Base-by-base conservation (phyloP, 1,140 invertebrate species). In the Platyura marginata region DNA sequence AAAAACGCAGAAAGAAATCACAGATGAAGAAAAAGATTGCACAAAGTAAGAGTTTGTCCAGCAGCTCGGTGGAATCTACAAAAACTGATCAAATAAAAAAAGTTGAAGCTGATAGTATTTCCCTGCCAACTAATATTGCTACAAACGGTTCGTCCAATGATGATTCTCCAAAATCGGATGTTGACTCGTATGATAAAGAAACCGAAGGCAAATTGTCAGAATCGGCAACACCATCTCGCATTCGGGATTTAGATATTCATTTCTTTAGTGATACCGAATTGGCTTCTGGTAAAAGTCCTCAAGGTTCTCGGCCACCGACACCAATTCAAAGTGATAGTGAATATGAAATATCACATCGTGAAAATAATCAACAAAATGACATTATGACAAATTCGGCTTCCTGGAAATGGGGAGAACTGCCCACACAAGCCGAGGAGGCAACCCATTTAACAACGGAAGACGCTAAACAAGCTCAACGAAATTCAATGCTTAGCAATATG, bases 341-440 rank as follows among this genome's bases (percentile, higher is more conserved):
- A 59, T 80, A 91, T 51, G 91, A 95, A 64, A 75, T 85, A 46
- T 70, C 76, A 5, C 71, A 76, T 44, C 69, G 77, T 21, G 69
- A 75, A 49, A 64, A 67, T 48, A 63, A 66, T 43, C 67, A 47
- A 44, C 56, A 59, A n/a, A 65, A 47, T 11, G 49, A 58, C 11
- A 61, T 65, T 35, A 73, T 51, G 59, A 62, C 21, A 57, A 66
- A 53, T 62, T 62, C 50, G 57, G 52, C 51, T 35, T 85, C 75
- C 44, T 98, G 95, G 95, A 78, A 85, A 49, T 98, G 95, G 95
- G 95, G 95, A 21, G 87, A 97, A 59, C 66, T 98, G 37, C 95
- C 94, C 0, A 79, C 65, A 11, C 62, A 68, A 53, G 47, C 69
- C 50, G 13, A 21, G 5, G 29, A 43, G 19, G 36, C 40, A 41